phyloP scores from a whole-genome alignment of 2,888 invertebrate genomes.

The Holacanthella duospinosa region DNA sequence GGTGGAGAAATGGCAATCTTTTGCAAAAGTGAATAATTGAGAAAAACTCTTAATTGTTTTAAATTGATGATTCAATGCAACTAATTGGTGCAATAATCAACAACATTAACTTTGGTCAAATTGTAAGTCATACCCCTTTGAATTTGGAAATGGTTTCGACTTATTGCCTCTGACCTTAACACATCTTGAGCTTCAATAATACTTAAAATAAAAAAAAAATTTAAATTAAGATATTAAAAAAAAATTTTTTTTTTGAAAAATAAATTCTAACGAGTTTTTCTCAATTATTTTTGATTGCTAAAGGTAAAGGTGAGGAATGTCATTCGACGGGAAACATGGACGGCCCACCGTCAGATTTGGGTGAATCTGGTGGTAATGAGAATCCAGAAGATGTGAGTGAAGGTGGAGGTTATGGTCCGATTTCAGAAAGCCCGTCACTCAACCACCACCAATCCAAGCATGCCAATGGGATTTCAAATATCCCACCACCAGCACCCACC shows the following conservation, averaged over 20 bases:
- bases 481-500: slow-evolving; percentile 34
- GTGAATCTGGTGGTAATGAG: slow-evolving; percentile 32
- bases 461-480: slow-evolving; percentile 26
- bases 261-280: slow-evolving; percentile 11
- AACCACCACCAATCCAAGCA: slow-evolving; percentile 8
- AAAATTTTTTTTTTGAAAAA: neutral
- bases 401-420: slow-evolving; percentile 27
- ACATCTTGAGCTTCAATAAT: no score
- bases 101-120: slow-evolving; percentile 11
- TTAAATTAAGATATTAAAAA: no score
- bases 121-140: slow-evolving; percentile 7
- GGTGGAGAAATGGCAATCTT: neutral
- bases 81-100: neutral
- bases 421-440: slow-evolving; percentile 29
- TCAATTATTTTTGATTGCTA: slow-evolving; percentile 10
- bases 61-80: neutral
- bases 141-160: neutral
- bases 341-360: slow-evolving; percentile 30
- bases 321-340: slow-evolving; percentile 36
- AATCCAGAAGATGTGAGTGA: slow-evolving; percentile 24
- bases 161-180: neutral
- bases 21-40: slow-evolving; percentile 9
- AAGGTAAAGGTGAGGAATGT: slow-evolving; percentile 27
- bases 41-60: slow-evolving; percentile 17
- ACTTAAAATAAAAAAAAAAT: no score